These are phyloP conservation scores for Melinaea marsaeus DNA, from an alignment of 2,888 invertebrate species.

Conservation along the genomic window DNA sequence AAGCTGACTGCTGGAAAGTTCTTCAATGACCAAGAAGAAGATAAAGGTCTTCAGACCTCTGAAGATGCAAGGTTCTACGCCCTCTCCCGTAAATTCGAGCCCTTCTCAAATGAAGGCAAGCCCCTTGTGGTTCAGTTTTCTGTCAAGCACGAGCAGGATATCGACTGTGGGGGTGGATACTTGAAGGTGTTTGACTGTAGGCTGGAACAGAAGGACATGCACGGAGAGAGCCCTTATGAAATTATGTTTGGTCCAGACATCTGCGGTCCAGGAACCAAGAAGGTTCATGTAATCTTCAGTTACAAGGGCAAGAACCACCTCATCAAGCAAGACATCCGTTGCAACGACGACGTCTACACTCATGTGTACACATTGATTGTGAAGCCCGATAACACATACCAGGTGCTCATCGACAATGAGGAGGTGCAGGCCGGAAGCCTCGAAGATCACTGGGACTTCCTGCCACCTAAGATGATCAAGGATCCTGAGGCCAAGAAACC, in stretches of 20 bases:
- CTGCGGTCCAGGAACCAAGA: conserved; percentile 99
- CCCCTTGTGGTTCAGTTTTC: conserved; percentile 96
- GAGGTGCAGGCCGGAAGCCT: conserved; percentile 95
- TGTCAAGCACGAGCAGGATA: conserved; percentile 99
- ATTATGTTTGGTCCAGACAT: conserved; percentile 99
- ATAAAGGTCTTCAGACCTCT: conserved; percentile 96
- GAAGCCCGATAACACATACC: conserved; percentile 97
- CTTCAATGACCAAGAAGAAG: conserved; percentile 92
- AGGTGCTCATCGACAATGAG: conserved; percentile 97
- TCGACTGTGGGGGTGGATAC: conserved; percentile 98
- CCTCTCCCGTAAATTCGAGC: conserved; percentile 93
- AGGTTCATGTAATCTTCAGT: conserved; percentile 99
- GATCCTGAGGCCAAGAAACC: conserved; percentile 97
- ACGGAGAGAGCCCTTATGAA: conserved; percentile 97
- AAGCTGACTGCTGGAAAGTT: conserved; percentile 94
- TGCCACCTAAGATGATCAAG: conserved; percentile 98
- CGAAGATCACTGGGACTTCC: conserved; percentile 98
- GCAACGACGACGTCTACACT: conserved; percentile 98
- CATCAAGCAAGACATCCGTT: conserved; percentile 98
- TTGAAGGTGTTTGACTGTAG: conserved; percentile 93
- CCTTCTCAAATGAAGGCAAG: conserved; percentile 95
- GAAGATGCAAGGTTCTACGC: conserved; percentile 99
- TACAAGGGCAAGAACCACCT: conserved; percentile 99
- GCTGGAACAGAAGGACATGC: conserved; percentile 95
- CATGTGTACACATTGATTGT: conserved; percentile 98